Evolutionary conservation across 1,140 invertebrate species (phyloP), one percentile per base, ranked within the genome.

Genomic region (Bombus waltoni): DNA sequence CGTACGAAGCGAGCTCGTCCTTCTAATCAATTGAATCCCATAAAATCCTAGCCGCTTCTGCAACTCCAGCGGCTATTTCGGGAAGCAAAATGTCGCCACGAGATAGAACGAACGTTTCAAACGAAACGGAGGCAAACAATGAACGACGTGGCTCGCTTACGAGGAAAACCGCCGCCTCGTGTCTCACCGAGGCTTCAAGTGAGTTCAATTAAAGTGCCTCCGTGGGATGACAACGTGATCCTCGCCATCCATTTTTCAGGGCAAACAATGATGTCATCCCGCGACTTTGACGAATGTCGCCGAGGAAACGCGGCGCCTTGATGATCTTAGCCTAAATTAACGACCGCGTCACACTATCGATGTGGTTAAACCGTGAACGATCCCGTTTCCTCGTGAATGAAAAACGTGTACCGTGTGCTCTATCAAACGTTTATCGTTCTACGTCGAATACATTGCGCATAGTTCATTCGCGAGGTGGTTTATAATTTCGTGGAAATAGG

Each of bases 141-240:
- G 62, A 47, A 81, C 32, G 68, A 81, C 32, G 68, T 59, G 53
- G 68, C n/a, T 38, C 74, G 72, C 57, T 87, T 83, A 87, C 80
- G 81, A 74, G 76, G 88, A 87, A 62, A 89, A 83, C 77, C 74
- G 84, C 42, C 44, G 84, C 62, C 44, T 83, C 66, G 71, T 82
- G 76, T 80, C 77, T 80, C 72, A 83, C 57, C 22, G 22, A 15
- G 68, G 83, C 81, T 81, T 88, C 88, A 88, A 93, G 83, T 89
- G 91, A 90, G 91, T 84, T 93, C 89, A 93, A 93, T 93, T 93
- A 80, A 93, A 92, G 81, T 86, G 92, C 86, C 88, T 85, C 76
- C 81, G 65, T 79, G 66, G 9, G n/a, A 40, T 40, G 53, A 68
- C 80, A 47, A 66, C 59, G 65, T 10, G 78, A 59, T 65, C 47